Evolutionary conservation across 2,888 invertebrate genomes (phyloP), one percentile per base, ranked within the genome.

Genomic region (Stramonita haemastoma): DNA sequence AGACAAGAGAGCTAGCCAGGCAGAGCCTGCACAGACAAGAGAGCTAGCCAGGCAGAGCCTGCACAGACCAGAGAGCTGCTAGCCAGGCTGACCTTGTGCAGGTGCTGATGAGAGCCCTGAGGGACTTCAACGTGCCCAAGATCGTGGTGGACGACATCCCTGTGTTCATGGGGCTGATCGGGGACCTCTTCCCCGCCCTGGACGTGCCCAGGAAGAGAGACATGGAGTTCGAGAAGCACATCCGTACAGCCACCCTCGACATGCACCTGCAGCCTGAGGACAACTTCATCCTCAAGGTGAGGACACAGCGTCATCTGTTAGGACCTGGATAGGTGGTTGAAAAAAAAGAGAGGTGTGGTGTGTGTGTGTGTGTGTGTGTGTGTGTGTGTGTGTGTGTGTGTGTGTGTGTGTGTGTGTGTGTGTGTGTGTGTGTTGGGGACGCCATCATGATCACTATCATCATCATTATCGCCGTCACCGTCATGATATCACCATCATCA

Each of bases 101-200:
- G 96, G 96, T 96, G 86, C 96, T 99, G 60, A 99, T 99, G 99
- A 97, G 99, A 96, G 99, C 99, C 11, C 96, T 99, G 87, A 97
- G 99, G 92, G 99, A 99, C 96, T 99, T 99, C 94, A 99, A 99
- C 95, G 98, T 99, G 93, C 99, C 99, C 0, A 99, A 99, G 97
- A 97, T 99, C 92, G 98, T 99, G 29, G 98, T 98, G 0, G 98
- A 99, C 93, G 99, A 99, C 95, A 97, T 98, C 96, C 98, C 99
- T 0, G 98, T 99, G 22, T 99, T 99, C 95, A 98, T 99, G 98
- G 99, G 99, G 29, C 97, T 99, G 34, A 99, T 99, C 92, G 98
- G 98, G n/a, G 99, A 99, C 96, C 96, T 99, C 60, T 99, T 99
- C 95, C 99, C 99, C 1, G 98, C 99, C 4, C 96, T 99, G 86